phyloP scores from a whole-genome alignment of 2,888 invertebrate genomes.

The Leptarthrus brevirostris region DNA sequence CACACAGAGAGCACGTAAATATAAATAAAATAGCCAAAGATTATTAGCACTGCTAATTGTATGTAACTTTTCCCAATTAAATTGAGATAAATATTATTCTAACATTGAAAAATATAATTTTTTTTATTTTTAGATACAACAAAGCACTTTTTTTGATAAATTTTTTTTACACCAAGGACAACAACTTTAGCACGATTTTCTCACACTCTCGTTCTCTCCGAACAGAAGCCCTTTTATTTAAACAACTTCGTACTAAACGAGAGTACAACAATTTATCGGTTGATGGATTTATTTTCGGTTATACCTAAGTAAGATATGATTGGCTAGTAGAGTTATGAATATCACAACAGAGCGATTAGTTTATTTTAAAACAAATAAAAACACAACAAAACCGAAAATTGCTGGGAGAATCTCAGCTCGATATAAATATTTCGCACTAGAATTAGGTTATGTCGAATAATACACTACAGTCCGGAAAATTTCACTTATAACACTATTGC shows the following conservation, averaged over 20 bases:
- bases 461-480: slow-evolving; percentile 4
- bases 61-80: not conserved
- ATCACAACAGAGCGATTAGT: slow-evolving; percentile 25
- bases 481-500: too few relatives aligned
- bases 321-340: slow-evolving; percentile 1
- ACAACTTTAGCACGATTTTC: slow-evolving; percentile 11
- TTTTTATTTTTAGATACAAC: slow-evolving; percentile 13
- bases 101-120: too few relatives aligned
- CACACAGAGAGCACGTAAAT: slow-evolving; percentile 7
- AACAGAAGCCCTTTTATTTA: slow-evolving; percentile 4
- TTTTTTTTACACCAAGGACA: not conserved
- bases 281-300: slow-evolving; percentile 27
- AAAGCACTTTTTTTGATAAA: not conserved
- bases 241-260: not conserved
- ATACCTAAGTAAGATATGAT: slow-evolving; percentile 7
- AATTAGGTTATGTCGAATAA: slow-evolving; percentile 23
- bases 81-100: too few relatives aligned
- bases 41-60: slow-evolving; percentile 1
- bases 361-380: slow-evolving; percentile 38
- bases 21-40: slow-evolving; percentile 15
- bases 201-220: not conserved
- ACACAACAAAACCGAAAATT: slow-evolving; percentile 30
- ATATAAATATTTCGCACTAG: slow-evolving; percentile 26
- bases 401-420: slow-evolving; percentile 40
- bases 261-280: slow-evolving; percentile 22